phyloP scores from a whole-genome alignment of 2,797 vertebrate genomes.

The Enteromius trimaculatus region DNA sequence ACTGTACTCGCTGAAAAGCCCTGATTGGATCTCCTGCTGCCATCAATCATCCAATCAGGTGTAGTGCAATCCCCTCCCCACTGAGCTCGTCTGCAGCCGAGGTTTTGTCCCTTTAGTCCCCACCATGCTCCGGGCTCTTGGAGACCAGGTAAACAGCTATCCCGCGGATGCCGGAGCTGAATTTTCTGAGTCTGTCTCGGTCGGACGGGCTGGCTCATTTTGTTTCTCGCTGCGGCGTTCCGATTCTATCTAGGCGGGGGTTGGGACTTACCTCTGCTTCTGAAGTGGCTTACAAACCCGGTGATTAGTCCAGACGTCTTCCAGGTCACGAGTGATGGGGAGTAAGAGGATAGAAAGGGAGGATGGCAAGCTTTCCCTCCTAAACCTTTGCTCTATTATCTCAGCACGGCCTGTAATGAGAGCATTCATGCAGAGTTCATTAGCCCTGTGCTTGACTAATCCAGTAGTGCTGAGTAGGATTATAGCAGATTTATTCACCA shows the following conservation, averaged over 20 bases:
- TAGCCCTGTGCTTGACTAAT: slow-evolving; percentile 61
- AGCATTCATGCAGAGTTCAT: slow-evolving; percentile 63
- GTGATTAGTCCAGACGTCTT: slow-evolving; percentile 60
- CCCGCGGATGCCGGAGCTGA: slow-evolving; percentile 68
- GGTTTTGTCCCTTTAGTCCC: slow-evolving; percentile 81
- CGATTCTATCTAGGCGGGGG: slow-evolving; percentile 48
- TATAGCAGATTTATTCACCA: slow-evolving; percentile 47
- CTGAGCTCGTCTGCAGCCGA: slow-evolving; percentile 82
- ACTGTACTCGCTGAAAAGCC: slow-evolving; percentile 86
- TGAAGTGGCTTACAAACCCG: slow-evolving; percentile 56
- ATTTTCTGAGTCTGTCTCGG: slow-evolving; percentile 63
- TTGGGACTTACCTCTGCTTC: slow-evolving; percentile 53
- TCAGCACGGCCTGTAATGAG: slow-evolving; percentile 50
- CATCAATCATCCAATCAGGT: slow-evolving; percentile 94
- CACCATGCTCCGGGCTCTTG: slow-evolving; percentile 66
- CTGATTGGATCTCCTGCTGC: slow-evolving; percentile 91
- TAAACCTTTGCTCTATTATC: slow-evolving; percentile 52
- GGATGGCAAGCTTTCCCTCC: slow-evolving; percentile 47
- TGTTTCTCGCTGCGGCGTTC: slow-evolving; percentile 54
- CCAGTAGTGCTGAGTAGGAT: slow-evolving; percentile 60
- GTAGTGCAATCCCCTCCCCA: slow-evolving; percentile 89
- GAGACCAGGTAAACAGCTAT: slow-evolving; percentile 74
- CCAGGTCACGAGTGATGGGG: slow-evolving; percentile 56
- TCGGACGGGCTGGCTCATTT: slow-evolving; percentile 67
- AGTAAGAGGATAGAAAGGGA: slow-evolving; percentile 43